A percentile compares a stretch with the other conserved stretches of the same genome.
Conservation (phyloP, 2,797 vertebrate species). For the Fratercula arctica region DNA sequence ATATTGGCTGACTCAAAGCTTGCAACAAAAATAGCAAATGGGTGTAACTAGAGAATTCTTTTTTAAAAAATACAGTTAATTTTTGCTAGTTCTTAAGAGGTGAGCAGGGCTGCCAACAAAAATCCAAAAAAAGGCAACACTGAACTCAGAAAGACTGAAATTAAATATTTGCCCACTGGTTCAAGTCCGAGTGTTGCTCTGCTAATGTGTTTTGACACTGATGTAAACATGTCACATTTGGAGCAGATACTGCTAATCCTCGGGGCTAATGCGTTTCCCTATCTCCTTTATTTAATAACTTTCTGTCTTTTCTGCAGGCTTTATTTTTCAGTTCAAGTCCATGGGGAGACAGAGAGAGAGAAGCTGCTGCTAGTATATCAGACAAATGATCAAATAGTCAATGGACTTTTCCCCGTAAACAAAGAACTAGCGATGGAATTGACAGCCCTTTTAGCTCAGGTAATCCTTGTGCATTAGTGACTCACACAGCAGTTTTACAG, state of each 20-base stretch:
- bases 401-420: conserved; percentile 94
- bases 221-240: not conserved
- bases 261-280: not conserved
- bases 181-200: not conserved
- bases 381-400: conserved; percentile 91
- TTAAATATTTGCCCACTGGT: not conserved
- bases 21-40: conserved; percentile 6
- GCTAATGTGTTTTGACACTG: not conserved
- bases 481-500: not conserved
- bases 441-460: conserved; percentile 95
- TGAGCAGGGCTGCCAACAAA: not conserved
- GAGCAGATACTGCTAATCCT: conserved; percentile 21
- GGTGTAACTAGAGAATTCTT: not conserved
- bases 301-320: conserved; percentile 80
- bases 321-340: conserved; percentile 90
- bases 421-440: conserved; percentile 96
- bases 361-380: conserved; percentile 92
- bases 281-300: conserved; percentile 42
- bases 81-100: not conserved
- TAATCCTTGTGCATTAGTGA: conserved; percentile 63
- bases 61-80: not conserved
- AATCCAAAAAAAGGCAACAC: not conserved
- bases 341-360: conserved; percentile 94
- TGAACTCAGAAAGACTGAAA: not conserved
- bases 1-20: not conserved